These are phyloP conservation scores for Hydrozoanthus tunicans DNA, from an alignment of 64 coral and sea anemone species.

Conservation along the genomic window DNA sequence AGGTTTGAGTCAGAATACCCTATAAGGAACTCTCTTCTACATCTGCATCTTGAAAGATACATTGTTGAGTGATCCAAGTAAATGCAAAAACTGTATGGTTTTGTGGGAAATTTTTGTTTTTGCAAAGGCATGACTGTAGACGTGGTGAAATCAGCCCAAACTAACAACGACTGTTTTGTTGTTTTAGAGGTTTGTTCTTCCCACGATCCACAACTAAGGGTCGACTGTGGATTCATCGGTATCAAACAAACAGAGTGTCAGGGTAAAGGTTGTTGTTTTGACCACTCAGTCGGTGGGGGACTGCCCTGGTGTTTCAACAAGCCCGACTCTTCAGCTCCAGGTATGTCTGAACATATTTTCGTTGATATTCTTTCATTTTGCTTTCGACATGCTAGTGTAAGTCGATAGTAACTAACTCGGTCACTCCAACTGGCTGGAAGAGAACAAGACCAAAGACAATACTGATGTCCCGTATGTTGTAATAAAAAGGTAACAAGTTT, in stretches of 20 bases:
- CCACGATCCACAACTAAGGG: background rate
- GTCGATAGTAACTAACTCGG: too few species aligned
- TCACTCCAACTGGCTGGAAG: too few species aligned
- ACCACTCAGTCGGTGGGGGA: background rate
- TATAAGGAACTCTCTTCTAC: too few species aligned
- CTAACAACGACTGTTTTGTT: too few species aligned
- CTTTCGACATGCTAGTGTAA: background rate
- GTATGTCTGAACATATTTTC: background rate
- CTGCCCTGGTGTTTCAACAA: slow-evolving; percentile 38
- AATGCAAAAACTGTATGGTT: too few species aligned
- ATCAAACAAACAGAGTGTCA: slow-evolving; percentile 13
- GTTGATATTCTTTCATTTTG: background rate
- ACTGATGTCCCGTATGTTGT: too few species aligned
- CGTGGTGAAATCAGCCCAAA: background rate
- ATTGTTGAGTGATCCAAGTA: too few species aligned
- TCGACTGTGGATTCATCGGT: slow-evolving; percentile 30
- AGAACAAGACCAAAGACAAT: too few species aligned
- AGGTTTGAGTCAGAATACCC: too few species aligned
- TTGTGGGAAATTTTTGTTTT: background rate
- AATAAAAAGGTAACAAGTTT: too few species aligned
- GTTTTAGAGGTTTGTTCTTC: slow-evolving; percentile 7
- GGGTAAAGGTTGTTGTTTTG: slow-evolving; percentile 47
- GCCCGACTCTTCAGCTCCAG: background rate
- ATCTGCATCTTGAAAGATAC: too few species aligned
- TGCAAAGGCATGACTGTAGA: background rate